Evolutionary conservation across 2,113 vertebrate genomes (phyloP).

Genomic region (Ceuthmochares aereus): DNA sequence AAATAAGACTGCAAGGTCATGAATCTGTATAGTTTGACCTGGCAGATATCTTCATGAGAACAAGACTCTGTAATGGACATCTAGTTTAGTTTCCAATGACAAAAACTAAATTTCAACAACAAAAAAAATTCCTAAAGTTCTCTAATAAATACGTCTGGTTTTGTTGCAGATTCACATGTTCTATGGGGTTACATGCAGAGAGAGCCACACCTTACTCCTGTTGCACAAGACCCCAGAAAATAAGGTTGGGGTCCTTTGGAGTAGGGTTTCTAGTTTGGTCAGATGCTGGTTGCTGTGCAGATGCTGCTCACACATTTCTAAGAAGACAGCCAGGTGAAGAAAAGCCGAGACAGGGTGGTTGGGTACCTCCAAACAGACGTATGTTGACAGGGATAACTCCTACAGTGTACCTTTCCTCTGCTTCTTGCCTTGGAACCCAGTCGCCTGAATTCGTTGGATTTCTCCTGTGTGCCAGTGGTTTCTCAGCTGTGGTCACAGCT

Average conservation of each 20-base stretch:
- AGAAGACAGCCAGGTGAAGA: not conserved
- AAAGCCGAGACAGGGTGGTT: accelerated
- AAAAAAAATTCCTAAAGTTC: not conserved
- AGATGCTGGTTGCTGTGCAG: not conserved
- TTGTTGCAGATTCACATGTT: not conserved
- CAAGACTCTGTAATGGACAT: not conserved
- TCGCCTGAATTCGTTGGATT: not conserved
- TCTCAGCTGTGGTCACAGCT: not conserved
- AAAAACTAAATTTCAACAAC: not conserved
- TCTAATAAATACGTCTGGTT: not conserved
- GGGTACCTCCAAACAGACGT: not conserved
- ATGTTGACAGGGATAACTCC: accelerated
- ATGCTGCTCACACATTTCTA: accelerated
- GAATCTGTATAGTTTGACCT: not conserved
- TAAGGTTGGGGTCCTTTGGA: not conserved
- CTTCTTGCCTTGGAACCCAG: not conserved
- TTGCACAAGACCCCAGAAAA: not conserved
- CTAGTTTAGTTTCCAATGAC: not conserved
- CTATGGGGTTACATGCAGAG: not conserved
- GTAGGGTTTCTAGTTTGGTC: not conserved
- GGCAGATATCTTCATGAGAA: not conserved
- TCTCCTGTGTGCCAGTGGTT: accelerated
- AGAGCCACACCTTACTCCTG: not conserved
- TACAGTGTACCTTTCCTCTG: not conserved
- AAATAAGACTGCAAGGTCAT: not conserved